These are phyloP conservation scores for Noctua pronuba DNA, from an alignment of 2,888 invertebrate species.

Conservation along the genomic window DNA sequence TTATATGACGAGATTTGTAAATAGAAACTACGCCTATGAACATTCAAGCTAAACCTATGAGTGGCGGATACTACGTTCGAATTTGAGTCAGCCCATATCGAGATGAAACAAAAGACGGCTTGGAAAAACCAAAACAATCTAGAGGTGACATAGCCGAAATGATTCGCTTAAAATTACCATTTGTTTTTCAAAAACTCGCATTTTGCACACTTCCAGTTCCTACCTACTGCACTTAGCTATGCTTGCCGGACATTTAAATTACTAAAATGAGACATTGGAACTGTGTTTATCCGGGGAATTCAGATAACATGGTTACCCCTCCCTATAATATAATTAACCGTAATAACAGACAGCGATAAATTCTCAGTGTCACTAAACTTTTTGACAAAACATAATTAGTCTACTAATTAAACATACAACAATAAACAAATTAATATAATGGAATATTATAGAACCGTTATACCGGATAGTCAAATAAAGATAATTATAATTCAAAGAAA, in stretches of 20 bases:
- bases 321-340: slow-evolving; percentile 9
- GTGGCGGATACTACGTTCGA: not conserved
- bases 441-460: not conserved
- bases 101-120: not conserved
- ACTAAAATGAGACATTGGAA: not conserved
- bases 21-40: not conserved
- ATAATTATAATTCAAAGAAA: slow-evolving; percentile 23
- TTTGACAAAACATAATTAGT: slow-evolving; percentile 18
- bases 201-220: not conserved
- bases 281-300: not conserved
- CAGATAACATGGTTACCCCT: slow-evolving; percentile 8
- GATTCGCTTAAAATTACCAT: not conserved
- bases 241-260: not conserved
- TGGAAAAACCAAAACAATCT: not conserved
- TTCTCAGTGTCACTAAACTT: slow-evolving; percentile 18
- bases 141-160: not conserved
- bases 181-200: not conserved
- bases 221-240: too few species aligned
- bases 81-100: not conserved
- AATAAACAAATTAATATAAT: not conserved
- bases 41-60: not conserved
- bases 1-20: not conserved
- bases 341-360: slow-evolving; percentile 19
- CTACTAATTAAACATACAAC: slow-evolving; percentile 7
- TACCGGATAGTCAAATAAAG: slow-evolving; percentile 16